Percentiles rank a stretch among this genome's conserved stretches.
Conservation (phyloP, 2,888 invertebrate species). For the Coecobrya sp. region DNA sequence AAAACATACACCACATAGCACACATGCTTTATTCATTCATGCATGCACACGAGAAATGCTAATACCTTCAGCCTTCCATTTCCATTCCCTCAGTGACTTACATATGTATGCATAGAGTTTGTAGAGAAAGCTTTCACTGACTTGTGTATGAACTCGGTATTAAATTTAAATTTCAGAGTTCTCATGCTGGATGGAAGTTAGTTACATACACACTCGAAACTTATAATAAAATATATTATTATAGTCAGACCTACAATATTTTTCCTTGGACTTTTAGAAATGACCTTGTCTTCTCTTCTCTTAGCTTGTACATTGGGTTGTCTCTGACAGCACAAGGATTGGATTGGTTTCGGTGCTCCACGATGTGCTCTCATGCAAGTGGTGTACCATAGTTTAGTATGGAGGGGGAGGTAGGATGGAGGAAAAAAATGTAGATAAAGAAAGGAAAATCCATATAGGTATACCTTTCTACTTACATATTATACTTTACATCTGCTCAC, state of each 20-base stretch:
- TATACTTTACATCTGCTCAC: background rate
- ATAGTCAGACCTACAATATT: slow-evolving; percentile 31
- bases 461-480: background rate
- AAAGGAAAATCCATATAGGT: slow-evolving; percentile 35
- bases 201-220: background rate
- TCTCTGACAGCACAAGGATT: slow-evolving; percentile 48
- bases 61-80: background rate
- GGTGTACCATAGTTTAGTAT: background rate
- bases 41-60: background rate
- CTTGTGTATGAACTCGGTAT: background rate
- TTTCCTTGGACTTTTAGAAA: slow-evolving; percentile 68
- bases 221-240: background rate
- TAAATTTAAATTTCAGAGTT: background rate
- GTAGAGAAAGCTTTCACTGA: slow-evolving; percentile 22
- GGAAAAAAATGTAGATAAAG: slow-evolving; percentile 11
- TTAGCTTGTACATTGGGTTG: slow-evolving; percentile 5
- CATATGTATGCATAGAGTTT: background rate
- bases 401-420: slow-evolving; percentile 27
- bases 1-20: background rate
- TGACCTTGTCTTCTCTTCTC: slow-evolving; percentile 72
- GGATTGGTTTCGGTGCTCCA: background rate
- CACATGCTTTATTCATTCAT: background rate
- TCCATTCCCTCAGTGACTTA: background rate
- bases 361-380: background rate
- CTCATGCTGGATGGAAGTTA: background rate